Percentiles rank a stretch among this genome's conserved stretches.
These are phyloP conservation scores for Ormyrus thymus DNA, from an alignment of 2,888 invertebrate genomes.

Conservation along the genomic window DNA sequence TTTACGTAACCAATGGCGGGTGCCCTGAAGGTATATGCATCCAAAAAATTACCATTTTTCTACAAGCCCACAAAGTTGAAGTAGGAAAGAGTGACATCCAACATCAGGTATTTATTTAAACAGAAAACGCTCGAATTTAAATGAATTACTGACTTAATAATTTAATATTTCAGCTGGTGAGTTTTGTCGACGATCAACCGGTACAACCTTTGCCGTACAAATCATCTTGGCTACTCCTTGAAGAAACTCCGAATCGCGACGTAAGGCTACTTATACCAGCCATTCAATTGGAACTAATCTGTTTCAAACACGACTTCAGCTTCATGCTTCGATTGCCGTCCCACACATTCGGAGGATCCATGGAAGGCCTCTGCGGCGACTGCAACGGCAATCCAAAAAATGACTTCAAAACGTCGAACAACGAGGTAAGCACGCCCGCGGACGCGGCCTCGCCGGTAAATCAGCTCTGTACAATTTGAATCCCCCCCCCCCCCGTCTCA, in stretches of 20 bases:
- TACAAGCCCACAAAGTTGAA: constrained; percentile 80
- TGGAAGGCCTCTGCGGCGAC: constrained; percentile 89
- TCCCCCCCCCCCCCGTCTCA: constrained; percentile 56
- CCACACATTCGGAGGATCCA: constrained; percentile 81
- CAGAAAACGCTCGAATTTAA: neutral
- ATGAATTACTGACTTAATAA: neutral
- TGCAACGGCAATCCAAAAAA: constrained; percentile 80
- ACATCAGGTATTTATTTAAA: constrained; percentile 54
- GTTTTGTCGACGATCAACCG: constrained; percentile 76
- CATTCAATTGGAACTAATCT: constrained; percentile 83
- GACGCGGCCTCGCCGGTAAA: too few relatives aligned
- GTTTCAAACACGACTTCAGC: constrained; percentile 71
- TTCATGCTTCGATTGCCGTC: constrained; percentile 82
- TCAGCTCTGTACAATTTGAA: neutral
- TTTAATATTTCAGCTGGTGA: constrained; percentile 73
- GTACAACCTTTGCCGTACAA: constrained; percentile 77
- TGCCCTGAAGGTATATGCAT: constrained; percentile 83
- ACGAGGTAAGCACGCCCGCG: constrained; percentile 73
- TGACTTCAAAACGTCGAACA: constrained; percentile 78
- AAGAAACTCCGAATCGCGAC: constrained; percentile 79
- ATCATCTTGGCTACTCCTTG: constrained; percentile 80
- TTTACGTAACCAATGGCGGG: constrained; percentile 83
- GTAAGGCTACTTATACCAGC: constrained; percentile 80
- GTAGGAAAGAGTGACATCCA: constrained; percentile 55
- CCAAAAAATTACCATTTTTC: constrained; percentile 81